phyloP scores from a whole-genome alignment of 2,797 vertebrate species.

The Acipenser transmontanus region DNA sequence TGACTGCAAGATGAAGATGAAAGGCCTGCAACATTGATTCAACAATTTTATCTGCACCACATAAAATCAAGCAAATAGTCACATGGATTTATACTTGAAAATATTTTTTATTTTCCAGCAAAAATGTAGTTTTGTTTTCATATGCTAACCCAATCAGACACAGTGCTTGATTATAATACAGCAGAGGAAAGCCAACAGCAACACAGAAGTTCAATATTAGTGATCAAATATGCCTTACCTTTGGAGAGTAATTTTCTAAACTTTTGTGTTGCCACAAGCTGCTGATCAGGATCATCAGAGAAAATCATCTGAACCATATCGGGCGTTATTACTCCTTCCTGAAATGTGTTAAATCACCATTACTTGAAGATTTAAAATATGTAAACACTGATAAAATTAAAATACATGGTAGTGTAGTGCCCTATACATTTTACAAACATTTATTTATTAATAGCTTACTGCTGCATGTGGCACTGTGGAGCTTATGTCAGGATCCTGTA shows the following conservation, averaged over 20 bases:
- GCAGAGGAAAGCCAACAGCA: background rate
- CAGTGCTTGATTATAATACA: no score
- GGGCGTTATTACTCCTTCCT: conserved; percentile 82
- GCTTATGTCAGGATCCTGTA: conserved; percentile 84
- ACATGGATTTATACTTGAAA: no score
- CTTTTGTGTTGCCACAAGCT: conserved; percentile 82
- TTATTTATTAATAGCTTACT: conserved; percentile 45
- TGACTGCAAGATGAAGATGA: no score
- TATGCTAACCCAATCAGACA: no score
- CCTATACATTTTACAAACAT: background rate
- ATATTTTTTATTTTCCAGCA: no score
- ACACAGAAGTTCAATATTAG: background rate
- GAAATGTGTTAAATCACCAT: conserved; percentile 18
- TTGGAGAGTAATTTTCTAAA: conserved; percentile 88
- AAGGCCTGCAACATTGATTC: no score
- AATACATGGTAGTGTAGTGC: background rate
- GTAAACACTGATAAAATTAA: background rate
- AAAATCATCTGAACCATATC: conserved; percentile 91
- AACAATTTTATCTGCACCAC: no score
- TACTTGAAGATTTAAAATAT: background rate
- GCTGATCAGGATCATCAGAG: conserved; percentile 79
- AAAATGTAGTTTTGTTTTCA: no score
- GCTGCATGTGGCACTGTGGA: conserved; percentile 78
- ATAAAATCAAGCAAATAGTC: no score
- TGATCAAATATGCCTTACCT: conserved; percentile 46